These are phyloP conservation scores for Rhagonycha lutea DNA, from an alignment of 2,888 invertebrate genomes.

Conservation along the genomic window DNA sequence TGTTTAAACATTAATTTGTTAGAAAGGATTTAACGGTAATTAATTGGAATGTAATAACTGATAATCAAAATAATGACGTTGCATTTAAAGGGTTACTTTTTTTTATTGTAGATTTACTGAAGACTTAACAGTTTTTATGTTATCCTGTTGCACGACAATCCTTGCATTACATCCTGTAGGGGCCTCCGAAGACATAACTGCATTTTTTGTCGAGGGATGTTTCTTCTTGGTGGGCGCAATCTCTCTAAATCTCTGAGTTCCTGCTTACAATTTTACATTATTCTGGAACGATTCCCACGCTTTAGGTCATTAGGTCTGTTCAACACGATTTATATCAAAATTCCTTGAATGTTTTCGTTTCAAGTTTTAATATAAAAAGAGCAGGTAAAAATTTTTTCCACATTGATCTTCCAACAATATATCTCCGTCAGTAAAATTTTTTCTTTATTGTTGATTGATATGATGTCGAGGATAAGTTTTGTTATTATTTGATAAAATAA, in stretches of 20 bases:
- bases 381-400: background rate
- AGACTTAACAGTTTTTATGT: slow-evolving; percentile 33
- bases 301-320: slow-evolving; percentile 11
- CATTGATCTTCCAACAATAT: background rate
- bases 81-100: background rate
- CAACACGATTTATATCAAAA: background rate
- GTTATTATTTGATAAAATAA: background rate
- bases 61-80: background rate
- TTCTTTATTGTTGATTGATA: background rate
- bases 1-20: background rate
- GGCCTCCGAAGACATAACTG: slow-evolving; percentile 37
- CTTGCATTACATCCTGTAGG: slow-evolving; percentile 48
- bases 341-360: background rate
- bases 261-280: slow-evolving; percentile 63
- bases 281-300: slow-evolving; percentile 30
- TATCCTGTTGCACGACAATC: slow-evolving; percentile 45
- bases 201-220: slow-evolving; percentile 13
- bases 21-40: background rate
- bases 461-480: background rate
- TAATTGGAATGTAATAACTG: background rate
- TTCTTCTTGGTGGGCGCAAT: background rate
- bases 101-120: background rate
- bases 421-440: background rate
- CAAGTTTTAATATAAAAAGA: background rate
- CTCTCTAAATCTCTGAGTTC: slow-evolving; percentile 50